Evolutionary conservation across 2,797 vertebrate species (phyloP).

Genomic region (Anableps anableps): DNA sequence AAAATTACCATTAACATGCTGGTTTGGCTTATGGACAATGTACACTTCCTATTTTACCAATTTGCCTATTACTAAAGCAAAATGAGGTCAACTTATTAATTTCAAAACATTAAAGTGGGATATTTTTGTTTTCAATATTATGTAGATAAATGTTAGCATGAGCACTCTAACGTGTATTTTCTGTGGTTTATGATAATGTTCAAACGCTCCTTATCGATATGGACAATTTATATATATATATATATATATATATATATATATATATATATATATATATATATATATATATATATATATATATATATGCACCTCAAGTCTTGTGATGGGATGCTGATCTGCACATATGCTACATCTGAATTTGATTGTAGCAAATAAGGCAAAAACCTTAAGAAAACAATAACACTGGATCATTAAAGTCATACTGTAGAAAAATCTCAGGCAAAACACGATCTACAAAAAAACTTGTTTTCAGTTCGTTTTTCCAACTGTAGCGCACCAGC

Average conservation of each 20-base stretch:
- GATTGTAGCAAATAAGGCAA: no score
- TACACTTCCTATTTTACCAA: not conserved
- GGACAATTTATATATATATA: not conserved
- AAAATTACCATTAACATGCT: no score
- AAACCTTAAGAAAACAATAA: no score
- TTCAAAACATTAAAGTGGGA: not conserved
- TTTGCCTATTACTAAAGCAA: not conserved
- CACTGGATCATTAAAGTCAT: slow-evolving; percentile 25
- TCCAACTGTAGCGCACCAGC: slow-evolving; percentile 7
- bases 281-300: not conserved
- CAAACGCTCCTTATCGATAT: not conserved
- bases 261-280: not conserved
- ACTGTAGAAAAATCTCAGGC: slow-evolving; percentile 31
- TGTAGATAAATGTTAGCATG: not conserved
- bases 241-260: not conserved
- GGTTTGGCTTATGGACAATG: no score
- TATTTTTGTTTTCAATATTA: not conserved
- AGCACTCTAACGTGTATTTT: not conserved
- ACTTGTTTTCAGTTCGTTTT: not conserved
- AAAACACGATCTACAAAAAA: no score
- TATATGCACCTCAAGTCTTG: not conserved
- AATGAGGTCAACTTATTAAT: not conserved
- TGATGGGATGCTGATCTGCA: not conserved
- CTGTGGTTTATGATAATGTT: not conserved
- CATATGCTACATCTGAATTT: not conserved